These are phyloP conservation scores for Zoanthus sansibaricus DNA, from an alignment of 92 coral and sea anemone species.

Conservation along the genomic window DNA sequence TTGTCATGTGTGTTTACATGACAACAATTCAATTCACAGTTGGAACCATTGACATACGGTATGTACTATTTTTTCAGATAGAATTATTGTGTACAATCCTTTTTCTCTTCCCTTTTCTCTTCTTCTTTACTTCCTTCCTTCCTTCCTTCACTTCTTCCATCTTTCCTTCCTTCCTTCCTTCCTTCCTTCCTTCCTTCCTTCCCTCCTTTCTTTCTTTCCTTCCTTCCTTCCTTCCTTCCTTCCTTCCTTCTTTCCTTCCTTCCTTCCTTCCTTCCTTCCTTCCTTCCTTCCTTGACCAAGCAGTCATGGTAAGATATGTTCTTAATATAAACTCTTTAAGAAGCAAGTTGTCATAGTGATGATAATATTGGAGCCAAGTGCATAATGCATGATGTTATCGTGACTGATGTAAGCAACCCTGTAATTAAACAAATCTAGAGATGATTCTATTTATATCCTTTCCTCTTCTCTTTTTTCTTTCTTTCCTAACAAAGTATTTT, in stretches of 20 bases:
- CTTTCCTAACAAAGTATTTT: not conserved
- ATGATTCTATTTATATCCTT: not conserved
- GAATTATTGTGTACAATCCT: not conserved
- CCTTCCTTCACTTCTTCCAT: not conserved
- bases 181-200: not conserved
- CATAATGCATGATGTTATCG: not conserved
- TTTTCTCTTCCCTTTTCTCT: not conserved
- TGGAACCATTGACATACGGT: conserved; percentile 21
- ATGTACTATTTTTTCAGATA: not conserved
- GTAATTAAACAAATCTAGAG: not conserved
- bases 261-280: too few species aligned
- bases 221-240: not conserved
- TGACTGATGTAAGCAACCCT: not conserved
- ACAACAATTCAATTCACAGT: conserved; percentile 64
- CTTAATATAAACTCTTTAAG: too few species aligned
- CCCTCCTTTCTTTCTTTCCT: too few species aligned
- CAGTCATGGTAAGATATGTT: too few species aligned
- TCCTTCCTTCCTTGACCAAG: too few species aligned
- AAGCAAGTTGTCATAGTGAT: too few species aligned
- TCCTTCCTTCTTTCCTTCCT: not conserved
- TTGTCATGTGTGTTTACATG: conserved; percentile 72
- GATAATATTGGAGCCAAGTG: too few species aligned
- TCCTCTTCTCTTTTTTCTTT: not conserved
- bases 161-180: not conserved
- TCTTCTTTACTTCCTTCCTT: too few species aligned